Evolutionary conservation across 2,113 vertebrate species (phyloP).

Genomic region (Psittacara wagleri): DNA sequence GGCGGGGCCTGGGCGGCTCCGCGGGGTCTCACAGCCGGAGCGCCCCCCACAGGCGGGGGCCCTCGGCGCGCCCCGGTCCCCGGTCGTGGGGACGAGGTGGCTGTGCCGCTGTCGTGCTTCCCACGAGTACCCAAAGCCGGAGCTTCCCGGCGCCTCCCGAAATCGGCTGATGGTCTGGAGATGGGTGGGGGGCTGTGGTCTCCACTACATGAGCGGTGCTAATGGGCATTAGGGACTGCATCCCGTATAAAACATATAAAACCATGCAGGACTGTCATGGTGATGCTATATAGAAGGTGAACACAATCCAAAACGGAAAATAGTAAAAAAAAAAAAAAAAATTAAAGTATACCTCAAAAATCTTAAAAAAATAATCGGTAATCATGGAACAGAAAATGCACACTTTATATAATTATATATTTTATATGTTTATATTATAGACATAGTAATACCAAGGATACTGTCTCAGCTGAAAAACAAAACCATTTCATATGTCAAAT

Average conservation of each 20-base stretch:
- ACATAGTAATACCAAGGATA: background rate
- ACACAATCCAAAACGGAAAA: fast-evolving
- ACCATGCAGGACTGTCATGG: fast-evolving
- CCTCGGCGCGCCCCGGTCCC: background rate
- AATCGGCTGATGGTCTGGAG: fast-evolving
- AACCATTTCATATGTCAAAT: background rate
- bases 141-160: fast-evolving
- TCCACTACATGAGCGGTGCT: background rate
- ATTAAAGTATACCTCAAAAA: background rate
- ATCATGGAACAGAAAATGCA: background rate
- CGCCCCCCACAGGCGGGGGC: too few species aligned
- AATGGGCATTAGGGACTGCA: background rate
- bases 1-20: too few species aligned
- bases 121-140: background rate
- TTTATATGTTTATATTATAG: background rate
- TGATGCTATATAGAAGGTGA: background rate
- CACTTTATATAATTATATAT: background rate
- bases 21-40: too few species aligned
- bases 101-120: background rate
- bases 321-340: background rate
- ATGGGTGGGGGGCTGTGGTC: background rate
- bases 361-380: background rate
- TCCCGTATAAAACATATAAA: background rate
- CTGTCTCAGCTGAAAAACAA: background rate
- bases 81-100: background rate